Percentiles rank a stretch among this genome's conserved stretches.
These are phyloP conservation scores for Zosterops japonicus DNA, from an alignment of 2,113 vertebrate species.

Conservation along the genomic window DNA sequence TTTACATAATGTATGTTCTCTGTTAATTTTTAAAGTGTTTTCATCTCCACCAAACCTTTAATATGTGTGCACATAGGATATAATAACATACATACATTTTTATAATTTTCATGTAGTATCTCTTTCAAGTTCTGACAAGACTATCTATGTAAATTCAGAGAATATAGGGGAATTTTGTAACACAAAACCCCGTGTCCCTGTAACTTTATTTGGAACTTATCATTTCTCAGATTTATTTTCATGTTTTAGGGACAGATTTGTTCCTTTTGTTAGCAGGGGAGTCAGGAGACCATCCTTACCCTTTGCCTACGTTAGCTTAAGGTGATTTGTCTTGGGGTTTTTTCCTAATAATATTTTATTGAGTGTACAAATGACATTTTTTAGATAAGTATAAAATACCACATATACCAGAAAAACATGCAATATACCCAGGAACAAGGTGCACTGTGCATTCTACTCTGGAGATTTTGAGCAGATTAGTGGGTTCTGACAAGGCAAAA, in stretches of 20 bases:
- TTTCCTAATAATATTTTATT: not conserved
- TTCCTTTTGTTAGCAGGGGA: not conserved
- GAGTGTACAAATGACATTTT: not conserved
- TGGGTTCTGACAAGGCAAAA: not conserved
- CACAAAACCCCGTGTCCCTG: rapidly evolving
- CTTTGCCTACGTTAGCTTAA: not conserved
- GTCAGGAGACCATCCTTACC: not conserved
- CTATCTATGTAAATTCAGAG: not conserved
- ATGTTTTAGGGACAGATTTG: not conserved
- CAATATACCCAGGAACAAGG: not conserved
- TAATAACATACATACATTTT: not conserved
- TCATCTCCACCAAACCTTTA: not conserved
- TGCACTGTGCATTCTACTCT: not conserved
- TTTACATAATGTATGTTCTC: not conserved
- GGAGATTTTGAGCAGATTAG: not conserved
- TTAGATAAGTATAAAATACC: not conserved
- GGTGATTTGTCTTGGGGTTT: rapidly evolving
- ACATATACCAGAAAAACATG: not conserved
- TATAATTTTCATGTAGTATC: not conserved
- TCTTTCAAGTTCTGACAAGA: not conserved
- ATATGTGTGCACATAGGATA: not conserved
- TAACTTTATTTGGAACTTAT: not conserved
- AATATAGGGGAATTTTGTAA: not conserved
- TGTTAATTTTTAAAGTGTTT: not conserved
- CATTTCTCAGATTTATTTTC: not conserved